Percentiles rank a stretch among this genome's conserved stretches.
Evolutionary conservation across 1,140 invertebrate species (phyloP).

Genomic region (Hycleus cichorii): DNA sequence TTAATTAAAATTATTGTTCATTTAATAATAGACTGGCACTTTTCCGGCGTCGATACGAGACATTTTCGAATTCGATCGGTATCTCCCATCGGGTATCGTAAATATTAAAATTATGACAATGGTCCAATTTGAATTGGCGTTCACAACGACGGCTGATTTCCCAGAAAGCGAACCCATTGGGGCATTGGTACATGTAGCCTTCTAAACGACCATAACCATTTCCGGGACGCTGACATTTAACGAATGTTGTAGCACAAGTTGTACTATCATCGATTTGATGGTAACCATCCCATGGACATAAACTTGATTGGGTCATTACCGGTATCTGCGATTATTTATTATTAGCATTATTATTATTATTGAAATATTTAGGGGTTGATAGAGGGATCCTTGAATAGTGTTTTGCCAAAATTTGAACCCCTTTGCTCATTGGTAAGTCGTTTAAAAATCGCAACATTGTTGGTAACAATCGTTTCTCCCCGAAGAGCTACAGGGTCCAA

Average conservation of each 20-base stretch:
- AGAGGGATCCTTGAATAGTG: no score
- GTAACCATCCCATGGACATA: constrained; percentile 63
- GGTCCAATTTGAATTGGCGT: constrained; percentile 48
- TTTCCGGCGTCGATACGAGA: constrained; percentile 35
- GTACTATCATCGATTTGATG: constrained; percentile 54
- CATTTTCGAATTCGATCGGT: constrained; percentile 46
- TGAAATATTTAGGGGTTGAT: no score
- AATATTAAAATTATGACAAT: constrained; percentile 45
- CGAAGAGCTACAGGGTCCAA: background rate
- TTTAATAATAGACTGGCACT: constrained; percentile 1
- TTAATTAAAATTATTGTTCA: no score
- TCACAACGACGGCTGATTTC: constrained; percentile 69
- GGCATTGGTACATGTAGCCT: constrained; percentile 69
- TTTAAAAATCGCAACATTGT: no score
- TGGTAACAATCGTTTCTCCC: no score
- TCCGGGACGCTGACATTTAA: constrained; percentile 57
- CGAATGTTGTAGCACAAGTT: constrained; percentile 61
- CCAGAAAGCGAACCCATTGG: constrained; percentile 67
- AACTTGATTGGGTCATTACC: constrained; percentile 44
- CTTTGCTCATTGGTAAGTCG: no score
- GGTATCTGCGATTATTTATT: constrained; percentile 49
- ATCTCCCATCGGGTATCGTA: constrained; percentile 46
- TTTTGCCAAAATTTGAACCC: no score
- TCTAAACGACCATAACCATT: constrained; percentile 47
- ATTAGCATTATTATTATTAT: background rate